Conservation (phyloP, 2,888 invertebrate genomes). For the Nymphalis c-album region DNA sequence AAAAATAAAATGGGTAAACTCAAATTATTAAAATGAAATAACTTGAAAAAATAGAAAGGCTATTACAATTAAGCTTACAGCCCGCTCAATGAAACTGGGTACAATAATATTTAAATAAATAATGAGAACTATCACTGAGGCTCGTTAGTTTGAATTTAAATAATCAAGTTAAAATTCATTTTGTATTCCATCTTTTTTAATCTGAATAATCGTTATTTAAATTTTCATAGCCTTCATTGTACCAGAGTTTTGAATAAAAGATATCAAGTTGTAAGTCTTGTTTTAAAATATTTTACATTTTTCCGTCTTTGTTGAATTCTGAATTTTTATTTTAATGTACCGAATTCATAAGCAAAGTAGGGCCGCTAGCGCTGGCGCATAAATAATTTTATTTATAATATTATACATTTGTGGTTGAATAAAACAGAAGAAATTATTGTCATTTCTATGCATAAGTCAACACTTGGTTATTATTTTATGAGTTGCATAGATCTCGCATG, state of each 20-base stretch:
- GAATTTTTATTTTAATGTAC: constrained; percentile 2
- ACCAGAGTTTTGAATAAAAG: constrained; percentile 33
- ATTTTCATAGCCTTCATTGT: constrained; percentile 25
- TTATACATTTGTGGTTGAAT: background rate
- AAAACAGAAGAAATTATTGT: no score
- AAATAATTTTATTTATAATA: background rate
- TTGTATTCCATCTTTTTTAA: constrained; percentile 27
- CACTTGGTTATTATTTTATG: no score
- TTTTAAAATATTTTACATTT: constrained; percentile 19
- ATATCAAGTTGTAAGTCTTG: constrained; percentile 14
- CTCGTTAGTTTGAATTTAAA: constrained; percentile 27
- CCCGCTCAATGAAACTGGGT: background rate
- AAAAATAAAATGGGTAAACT: background rate
- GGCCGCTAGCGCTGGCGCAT: background rate
- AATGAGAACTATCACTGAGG: constrained; percentile 1
- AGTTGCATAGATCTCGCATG: no score
- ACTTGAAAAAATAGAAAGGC: no score
- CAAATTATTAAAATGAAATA: background rate
- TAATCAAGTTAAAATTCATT: constrained; percentile 30
- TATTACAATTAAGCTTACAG: background rate
- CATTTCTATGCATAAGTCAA: no score
- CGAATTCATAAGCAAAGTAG: constrained; percentile 7
- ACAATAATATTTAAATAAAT: constrained; percentile 4
- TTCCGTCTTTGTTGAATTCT: background rate
- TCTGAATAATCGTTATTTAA: constrained; percentile 29